Base-by-base conservation (phyloP, 2,888 invertebrate species). In the Phorcus lineatus region DNA sequence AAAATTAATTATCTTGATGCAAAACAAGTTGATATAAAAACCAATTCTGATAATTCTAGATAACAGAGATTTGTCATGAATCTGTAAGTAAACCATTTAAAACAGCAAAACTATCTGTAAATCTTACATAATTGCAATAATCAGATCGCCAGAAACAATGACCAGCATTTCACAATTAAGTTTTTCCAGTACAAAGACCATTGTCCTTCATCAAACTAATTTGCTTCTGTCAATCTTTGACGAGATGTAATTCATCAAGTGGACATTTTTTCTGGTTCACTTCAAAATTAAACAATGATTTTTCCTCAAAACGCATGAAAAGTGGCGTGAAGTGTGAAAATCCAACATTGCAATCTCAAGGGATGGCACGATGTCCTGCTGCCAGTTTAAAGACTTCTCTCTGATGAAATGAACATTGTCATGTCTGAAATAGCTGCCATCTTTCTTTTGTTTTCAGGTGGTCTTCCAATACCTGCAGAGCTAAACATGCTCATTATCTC, bases 221-320 rank as follows among this genome's bases (percentile, higher is more conserved):
- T 62, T 62, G 62, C 62, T 62, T 17, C 62, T 62, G 62, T 28
- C 62, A 62, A 62, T 62, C 62, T 62, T 62, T 62, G 62, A 24
- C 28, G 62, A 62, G 28, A 13, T 28, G 62, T 62, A 62, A 62
- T 62, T 62, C 62, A 62, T 62, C 62, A 62, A 62, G 62, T 62
- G 24, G 62, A 28, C 9, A 62, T 62, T 62, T 62, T 62, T 62
- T 62, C 62, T 28, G 24, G 28, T 28, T 22, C 28, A 28, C 28
- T 62, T 62, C 28, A 13, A 62, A 28, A 62, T 62, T 62, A 62
- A 28, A 28, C 62, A 62, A 62, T 62, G 62, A 62, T 62, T 62
- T 62, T 28, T 17, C 62, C 0, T 0, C 28, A 62, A 62, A 62
- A 62, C 2, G 62, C 62, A 62, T 62, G 62, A 24, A 17, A 62